Base-by-base conservation (phyloP, 2,113 vertebrate genomes). In the Kryptolebias marmoratus region DNA sequence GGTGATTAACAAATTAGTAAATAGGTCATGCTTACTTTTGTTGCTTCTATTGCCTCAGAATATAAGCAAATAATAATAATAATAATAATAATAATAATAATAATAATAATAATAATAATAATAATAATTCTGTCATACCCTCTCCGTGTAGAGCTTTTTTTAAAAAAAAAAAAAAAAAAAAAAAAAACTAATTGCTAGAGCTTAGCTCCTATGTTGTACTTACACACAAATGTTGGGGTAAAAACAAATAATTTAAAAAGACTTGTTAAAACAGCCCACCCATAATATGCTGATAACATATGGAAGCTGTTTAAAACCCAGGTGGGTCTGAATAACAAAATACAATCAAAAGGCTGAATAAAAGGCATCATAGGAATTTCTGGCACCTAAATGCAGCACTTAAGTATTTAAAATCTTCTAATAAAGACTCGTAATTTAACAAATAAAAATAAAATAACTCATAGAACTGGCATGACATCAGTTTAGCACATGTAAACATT, bases 1-100 rank as follows among this genome's bases (percentile, higher is more conserved):
- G 59, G 70, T 53, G 75, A 85, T 86, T 82, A 90, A 84, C 79
- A 68, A 56, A 49, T 77, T 73, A 47, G 79, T 88, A 90, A 89
- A 74, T 90, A 85, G 90, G 90, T 92, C 88, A 90, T 48, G 58
- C 48, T 74, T 77, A 77, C 64, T 84, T 78, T 84, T 84, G 68
- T 67, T 84, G 71, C 62, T 48, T 79, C 32, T 54, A 64, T 50
- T 14, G 64, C 73, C 71, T 77, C 52, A 73, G 67, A 79, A 69
- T 66, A 10, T 42, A 42, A 42, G 39, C 36, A 3, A 36, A 7
- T 4, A 36, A 36, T 4, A 36, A 7, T 7, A 3, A 36, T 4
- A 36, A 48, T 47, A 68, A 55, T n/a, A 58, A 55, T 55, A 71
- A 75, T 22, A 75, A 68, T 50, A 13, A 64, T 59, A 52, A 56